Percentiles rank a stretch among this genome's conserved stretches.
Conservation (phyloP, 92 coral and sea anemone species). For the Actinernus sp. region DNA sequence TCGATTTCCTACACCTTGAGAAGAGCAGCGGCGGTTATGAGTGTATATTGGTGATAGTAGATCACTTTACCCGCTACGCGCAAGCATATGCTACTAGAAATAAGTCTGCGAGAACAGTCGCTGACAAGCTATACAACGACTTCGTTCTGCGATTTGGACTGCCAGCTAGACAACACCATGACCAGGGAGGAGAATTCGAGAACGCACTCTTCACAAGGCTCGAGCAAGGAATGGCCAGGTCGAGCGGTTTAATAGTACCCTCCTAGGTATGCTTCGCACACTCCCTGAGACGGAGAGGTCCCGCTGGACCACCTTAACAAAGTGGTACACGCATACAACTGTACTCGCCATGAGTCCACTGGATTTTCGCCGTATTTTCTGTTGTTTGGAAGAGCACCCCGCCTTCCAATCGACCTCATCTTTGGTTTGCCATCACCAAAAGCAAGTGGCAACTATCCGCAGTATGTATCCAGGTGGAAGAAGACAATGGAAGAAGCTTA, state of each 20-base stretch:
- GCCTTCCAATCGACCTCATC: slow-evolving; percentile 47
- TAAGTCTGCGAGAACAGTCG: slow-evolving; percentile 20
- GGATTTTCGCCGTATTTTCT: slow-evolving; percentile 62
- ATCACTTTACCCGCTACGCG: slow-evolving; percentile 48
- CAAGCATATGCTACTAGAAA: slow-evolving; percentile 55
- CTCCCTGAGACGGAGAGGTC: slow-evolving; percentile 53
- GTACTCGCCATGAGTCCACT: slow-evolving; percentile 62
- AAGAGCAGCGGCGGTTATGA: slow-evolving; percentile 42
- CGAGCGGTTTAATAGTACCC: slow-evolving; percentile 59
- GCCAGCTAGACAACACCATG: slow-evolving; percentile 27
- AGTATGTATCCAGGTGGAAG: slow-evolving; percentile 64
- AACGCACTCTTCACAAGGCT: slow-evolving; percentile 38
- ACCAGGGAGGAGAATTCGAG: slow-evolving; percentile 53
- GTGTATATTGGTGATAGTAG: slow-evolving; percentile 42
- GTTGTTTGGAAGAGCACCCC: slow-evolving; percentile 62
- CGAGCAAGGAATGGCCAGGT: slow-evolving; percentile 57
- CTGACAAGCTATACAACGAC: slow-evolving; percentile 40
- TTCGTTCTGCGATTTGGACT: slow-evolving; percentile 44
- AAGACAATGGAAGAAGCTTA: slow-evolving; percentile 63
- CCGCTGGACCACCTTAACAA: slow-evolving; percentile 61
- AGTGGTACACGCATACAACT: slow-evolving; percentile 69
- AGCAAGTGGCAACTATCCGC: slow-evolving; percentile 18
- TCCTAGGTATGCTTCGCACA: slow-evolving; percentile 59
- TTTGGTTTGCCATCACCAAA: slow-evolving; percentile 15
- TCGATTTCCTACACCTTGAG: slow-evolving; percentile 57